Base-by-base conservation (phyloP, 2,113 vertebrate species). In the Cyphomyrus plagiostoma region DNA sequence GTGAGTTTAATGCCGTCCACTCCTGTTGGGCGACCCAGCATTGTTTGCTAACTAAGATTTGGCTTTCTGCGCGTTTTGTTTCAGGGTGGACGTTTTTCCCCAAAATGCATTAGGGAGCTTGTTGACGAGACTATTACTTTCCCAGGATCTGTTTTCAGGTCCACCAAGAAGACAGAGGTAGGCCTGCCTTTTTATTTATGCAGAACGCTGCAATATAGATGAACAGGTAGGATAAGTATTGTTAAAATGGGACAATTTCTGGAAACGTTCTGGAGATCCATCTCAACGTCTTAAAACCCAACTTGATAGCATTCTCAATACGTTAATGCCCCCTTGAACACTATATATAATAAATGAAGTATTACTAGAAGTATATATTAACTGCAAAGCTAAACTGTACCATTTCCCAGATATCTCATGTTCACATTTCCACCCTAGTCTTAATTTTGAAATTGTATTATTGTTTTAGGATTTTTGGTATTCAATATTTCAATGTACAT, bases 51-150 rank as follows among this genome's bases (percentile, higher is more conserved):
- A 52, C 10, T 17, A 3, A 35, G n/a, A 86, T n/a, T 26, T 35
- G 11, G 17, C 9, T 52, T 13, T 52, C 23, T 86, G 23, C 23
- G 45, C 6, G 1, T 21, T 77, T 11, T 74, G 39, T 88, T 84
- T 39, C 19, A 89, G 88, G 88, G 77, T 80, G 88, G 74, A 35
- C 42, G 17, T 84, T 62, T 89, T 50, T 50, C 88, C 23, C 4
- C 30, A 17, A 10, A 58, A 13, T 89, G 88, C 77, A 21, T 89
- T 21, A 19, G 39, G 11, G 88, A 89, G 35, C 56, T n/a, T 1
- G 50, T 89, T 84, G 1, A 13, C 35, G 45, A 45, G 42, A 45
- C 42, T 45, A 45, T 89, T 23, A 4, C 49, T 23, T 84, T 89
- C 11, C 88, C 88, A 21, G 17, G 1, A 46, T 70, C 56, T 15